Evolutionary conservation across 2,888 invertebrate genomes (phyloP).

Genomic region (Orthosia gracilis): DNA sequence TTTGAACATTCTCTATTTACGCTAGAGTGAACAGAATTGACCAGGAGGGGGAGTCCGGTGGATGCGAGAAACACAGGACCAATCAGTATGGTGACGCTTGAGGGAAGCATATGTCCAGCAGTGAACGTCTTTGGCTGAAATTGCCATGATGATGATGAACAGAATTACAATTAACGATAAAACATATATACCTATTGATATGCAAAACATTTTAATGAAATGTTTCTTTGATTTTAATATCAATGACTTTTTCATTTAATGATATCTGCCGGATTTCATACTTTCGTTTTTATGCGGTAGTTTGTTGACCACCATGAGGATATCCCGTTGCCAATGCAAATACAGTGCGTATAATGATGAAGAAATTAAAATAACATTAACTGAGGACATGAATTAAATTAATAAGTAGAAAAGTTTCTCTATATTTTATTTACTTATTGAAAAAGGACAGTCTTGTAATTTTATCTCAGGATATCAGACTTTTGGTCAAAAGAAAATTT

Average conservation of each 20-base stretch:
- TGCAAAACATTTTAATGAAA: neutral
- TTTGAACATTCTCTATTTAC: conserved; percentile 14
- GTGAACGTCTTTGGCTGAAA: no score
- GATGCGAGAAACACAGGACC: no score
- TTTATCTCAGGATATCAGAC: no score
- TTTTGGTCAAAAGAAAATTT: neutral
- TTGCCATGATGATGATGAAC: neutral
- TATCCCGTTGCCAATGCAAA: conserved; percentile 47
- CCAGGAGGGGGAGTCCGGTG: no score
- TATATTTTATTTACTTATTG: neutral
- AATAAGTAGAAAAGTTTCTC: conserved; percentile 3
- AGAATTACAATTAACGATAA: conserved; percentile 1
- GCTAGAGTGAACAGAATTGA: neutral
- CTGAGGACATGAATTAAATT: neutral
- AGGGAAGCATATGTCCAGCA: no score
- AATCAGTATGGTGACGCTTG: no score
- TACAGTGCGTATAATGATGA: conserved; percentile 2
- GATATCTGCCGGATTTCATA: conserved; percentile 31
- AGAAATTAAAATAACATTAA: conserved; percentile 32
- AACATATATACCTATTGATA: neutral
- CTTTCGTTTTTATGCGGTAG: conserved; percentile 50
- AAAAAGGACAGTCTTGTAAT: neutral
- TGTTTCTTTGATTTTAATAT: conserved; percentile 20
- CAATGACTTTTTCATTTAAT: no score
- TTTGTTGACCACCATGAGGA: conserved; percentile 32